These are phyloP conservation scores for Melanaphis sacchari DNA, from an alignment of 1,140 invertebrate species.

Conservation along the genomic window DNA sequence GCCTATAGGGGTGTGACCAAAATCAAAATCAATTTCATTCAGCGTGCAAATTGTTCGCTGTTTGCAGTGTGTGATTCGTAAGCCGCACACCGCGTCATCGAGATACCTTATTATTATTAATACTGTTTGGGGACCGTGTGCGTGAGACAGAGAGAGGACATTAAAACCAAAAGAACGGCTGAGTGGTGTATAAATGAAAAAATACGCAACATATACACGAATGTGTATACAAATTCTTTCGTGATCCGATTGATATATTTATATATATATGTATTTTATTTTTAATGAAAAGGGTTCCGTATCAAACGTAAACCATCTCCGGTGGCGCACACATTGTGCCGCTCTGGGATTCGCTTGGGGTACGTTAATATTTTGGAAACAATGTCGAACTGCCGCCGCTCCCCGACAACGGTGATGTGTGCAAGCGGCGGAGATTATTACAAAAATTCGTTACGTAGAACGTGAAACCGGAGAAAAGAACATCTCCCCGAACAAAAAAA, in stretches of 20 bases:
- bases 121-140: too few relatives aligned
- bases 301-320: conserved; percentile 46
- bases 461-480: conserved; percentile 56
- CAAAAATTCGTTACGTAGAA: conserved; percentile 55
- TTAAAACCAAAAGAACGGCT: not conserved
- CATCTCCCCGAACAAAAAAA: conserved; percentile 23
- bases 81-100: not conserved
- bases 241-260: conserved; percentile 51
- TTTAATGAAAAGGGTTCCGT: conserved; percentile 55
- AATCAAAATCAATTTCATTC: conserved; percentile 35
- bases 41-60: conserved; percentile 2
- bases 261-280: conserved; percentile 31
- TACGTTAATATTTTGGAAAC: conserved; percentile 56
- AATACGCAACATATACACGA: not conserved
- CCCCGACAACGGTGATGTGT: not conserved
- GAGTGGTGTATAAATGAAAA: not conserved
- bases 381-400: conserved; percentile 39
- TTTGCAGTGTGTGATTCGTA: not conserved
- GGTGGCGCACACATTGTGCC: not conserved
- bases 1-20: not conserved
- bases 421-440: conserved; percentile 41
- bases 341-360: conserved; percentile 34
- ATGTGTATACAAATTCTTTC: conserved; percentile 23
- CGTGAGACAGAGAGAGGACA: not conserved
- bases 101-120: not conserved